Percentiles rank a stretch among this genome's conserved stretches.
phyloP scores from a whole-genome alignment of 2,888 invertebrate genomes.

The Drosophila nr. fundita region DNA sequence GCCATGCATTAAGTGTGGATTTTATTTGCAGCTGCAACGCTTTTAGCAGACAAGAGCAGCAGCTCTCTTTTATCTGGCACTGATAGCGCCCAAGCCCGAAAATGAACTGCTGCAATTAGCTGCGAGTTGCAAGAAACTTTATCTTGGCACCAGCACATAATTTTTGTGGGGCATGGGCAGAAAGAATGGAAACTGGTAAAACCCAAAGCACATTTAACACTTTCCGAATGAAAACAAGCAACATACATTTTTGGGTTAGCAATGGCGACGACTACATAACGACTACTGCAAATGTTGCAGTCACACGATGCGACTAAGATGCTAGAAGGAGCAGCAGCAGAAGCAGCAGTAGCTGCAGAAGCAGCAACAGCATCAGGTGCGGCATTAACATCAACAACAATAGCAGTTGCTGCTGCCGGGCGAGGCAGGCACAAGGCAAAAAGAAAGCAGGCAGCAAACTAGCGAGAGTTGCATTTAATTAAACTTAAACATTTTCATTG shows the following conservation, averaged over 20 bases:
- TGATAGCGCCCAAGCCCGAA: constrained; percentile 27
- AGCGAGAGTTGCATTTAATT: constrained; percentile 80
- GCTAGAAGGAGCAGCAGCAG: constrained; percentile 16
- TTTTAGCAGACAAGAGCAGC: constrained; percentile 5
- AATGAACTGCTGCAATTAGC: constrained; percentile 70
- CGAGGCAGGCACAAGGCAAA: constrained; percentile 9
- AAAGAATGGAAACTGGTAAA: constrained; percentile 42
- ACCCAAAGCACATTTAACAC: constrained; percentile 75
- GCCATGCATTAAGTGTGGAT: constrained; percentile 20
- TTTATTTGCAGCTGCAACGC: constrained; percentile 21
- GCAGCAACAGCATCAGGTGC: constrained; percentile 65
- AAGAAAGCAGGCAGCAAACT: constrained; percentile 55
- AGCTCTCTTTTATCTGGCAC: constrained; percentile 30
- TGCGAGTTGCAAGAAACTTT: constrained; percentile 58
- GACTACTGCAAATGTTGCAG: constrained; percentile 51
- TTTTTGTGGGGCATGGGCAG: constrained; percentile 22
- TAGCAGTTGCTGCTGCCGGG: constrained; percentile 3
- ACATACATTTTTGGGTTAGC: constrained; percentile 63
- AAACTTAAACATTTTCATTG: constrained; percentile 83
- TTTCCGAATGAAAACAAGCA: constrained; percentile 72
- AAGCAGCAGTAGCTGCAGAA: constrained; percentile 1
- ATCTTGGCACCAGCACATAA: constrained; percentile 57
- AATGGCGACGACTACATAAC: constrained; percentile 25
- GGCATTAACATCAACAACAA: constrained; percentile 42
- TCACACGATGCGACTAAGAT: constrained; percentile 41